Evolutionary conservation across 2,113 vertebrate genomes (phyloP), one percentile per base, ranked within the genome.

Genomic region (Amphiprion ocellaris): DNA sequence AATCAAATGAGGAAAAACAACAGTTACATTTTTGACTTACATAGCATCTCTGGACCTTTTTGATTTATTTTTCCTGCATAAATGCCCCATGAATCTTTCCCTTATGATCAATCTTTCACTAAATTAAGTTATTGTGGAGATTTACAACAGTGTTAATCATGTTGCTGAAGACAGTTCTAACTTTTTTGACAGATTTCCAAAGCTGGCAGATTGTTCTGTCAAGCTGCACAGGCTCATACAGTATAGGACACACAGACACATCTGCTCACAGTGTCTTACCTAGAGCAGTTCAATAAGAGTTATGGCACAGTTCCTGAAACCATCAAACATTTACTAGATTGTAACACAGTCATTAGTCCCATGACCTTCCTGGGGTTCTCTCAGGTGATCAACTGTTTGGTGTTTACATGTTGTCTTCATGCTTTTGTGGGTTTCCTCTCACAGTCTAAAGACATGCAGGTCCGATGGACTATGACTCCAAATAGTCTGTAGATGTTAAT

Each of bases 361-460:
- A 16, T 60, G 19, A 44, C 16, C 33, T 3, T 39, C 17, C 26
- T 39, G 44, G 12, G 24, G 24, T 33, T 17, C 11, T 33, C n/a
- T 56, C 8, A 28, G 10, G 5, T 7, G 33, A 33, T 33, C 33
- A 30, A 8, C 24, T 30, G 11, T 21, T 4, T 39, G 23, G 19
- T 14, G 23, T 78, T 62, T 77, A 9, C n/a, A 54, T 56, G 39
- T 15, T 44, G 41, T 14, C 12, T 1, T 15, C 12, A 28, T 50
- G 26, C 58, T 6, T 12, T 44, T 15, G 11, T 44, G 41, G 2
- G 4, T 44, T 15, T 44, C 41, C 41, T 44, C 11, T 14, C 41
- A 44, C 16, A 56, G 15, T 3, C 10, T 59, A n/a, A 71, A 26
- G 23, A 69, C 67, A 62, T 61, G 49, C 65, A 50, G 21, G 50